These are phyloP conservation scores for Hedya salicella DNA, from an alignment of 2,888 invertebrate genomes.

Conservation along the genomic window DNA sequence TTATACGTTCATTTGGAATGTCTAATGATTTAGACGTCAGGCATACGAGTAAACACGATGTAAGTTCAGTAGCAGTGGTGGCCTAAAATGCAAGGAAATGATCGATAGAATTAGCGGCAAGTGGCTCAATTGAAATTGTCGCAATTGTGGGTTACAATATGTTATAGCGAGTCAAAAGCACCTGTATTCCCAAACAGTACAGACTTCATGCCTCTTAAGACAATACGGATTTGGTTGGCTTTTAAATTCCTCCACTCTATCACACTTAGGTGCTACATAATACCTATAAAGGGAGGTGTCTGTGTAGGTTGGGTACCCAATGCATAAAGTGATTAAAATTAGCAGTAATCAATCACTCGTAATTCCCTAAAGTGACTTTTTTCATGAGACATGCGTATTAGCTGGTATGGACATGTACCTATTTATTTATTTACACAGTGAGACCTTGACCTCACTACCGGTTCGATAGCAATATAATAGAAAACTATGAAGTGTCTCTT, in stretches of 20 bases:
- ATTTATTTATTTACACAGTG: constrained; percentile 3
- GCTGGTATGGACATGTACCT: background rate
- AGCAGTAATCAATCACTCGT: constrained; percentile 6
- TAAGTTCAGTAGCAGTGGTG: too few relatives aligned
- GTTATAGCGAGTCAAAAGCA: background rate
- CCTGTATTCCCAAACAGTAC: background rate
- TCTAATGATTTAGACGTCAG: too few relatives aligned
- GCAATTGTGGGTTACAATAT: constrained; percentile 10
- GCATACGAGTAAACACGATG: background rate
- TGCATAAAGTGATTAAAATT: constrained; percentile 10
- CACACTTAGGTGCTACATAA: background rate
- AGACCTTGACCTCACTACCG: constrained; percentile 1
- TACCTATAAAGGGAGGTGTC: constrained; percentile 22
- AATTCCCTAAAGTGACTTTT: constrained; percentile 10
- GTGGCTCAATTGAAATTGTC: constrained; percentile 36
- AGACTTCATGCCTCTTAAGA: constrained; percentile 6
- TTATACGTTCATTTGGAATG: too few relatives aligned
- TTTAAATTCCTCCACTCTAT: constrained; percentile 3
- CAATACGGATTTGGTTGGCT: background rate
- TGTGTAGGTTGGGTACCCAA: constrained; percentile 3
- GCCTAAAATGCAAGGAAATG: background rate
- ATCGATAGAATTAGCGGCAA: constrained; percentile 20
- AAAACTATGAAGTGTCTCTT: background rate
- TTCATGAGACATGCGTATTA: constrained; percentile 2
- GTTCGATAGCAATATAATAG: background rate